Evolutionary conservation across 2,797 vertebrate genomes (phyloP).

Genomic region (Luscinia luscinia): DNA sequence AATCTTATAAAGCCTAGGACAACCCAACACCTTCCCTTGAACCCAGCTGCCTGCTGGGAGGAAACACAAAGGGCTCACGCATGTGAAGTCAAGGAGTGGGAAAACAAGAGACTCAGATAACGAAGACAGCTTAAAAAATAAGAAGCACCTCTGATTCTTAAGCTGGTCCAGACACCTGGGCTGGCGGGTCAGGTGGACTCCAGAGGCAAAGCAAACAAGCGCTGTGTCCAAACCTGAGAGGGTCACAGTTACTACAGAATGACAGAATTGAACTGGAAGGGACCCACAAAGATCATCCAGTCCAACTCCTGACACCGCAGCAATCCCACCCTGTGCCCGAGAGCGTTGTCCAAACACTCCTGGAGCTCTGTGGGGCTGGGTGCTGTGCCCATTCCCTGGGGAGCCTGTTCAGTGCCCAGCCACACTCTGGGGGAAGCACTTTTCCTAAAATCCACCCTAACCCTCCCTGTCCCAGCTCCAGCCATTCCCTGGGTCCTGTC

Average conservation of each 20-base stretch:
- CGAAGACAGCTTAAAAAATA: neutral
- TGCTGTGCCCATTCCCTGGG: no score
- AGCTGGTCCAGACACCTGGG: neutral
- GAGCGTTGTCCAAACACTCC: rapidly evolving
- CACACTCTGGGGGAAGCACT: neutral
- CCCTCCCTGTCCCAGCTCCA: neutral
- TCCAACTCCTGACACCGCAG: rapidly evolving
- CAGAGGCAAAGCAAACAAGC: neutral
- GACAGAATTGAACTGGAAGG: neutral
- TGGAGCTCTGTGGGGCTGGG: neutral
- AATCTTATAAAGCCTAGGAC: neutral
- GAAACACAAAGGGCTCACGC: rapidly evolving
- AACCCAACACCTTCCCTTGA: neutral
- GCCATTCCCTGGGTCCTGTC: neutral
- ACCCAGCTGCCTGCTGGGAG: neutral
- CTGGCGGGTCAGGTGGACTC: neutral
- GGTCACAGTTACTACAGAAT: neutral
- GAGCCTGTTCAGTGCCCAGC: neutral
- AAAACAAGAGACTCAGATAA: neutral
- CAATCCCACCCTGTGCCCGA: neutral
- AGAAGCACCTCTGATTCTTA: neutral
- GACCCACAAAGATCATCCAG: neutral
- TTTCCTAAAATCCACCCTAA: neutral
- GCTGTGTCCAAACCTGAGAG: no score
- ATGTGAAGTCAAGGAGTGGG: neutral